phyloP scores from a whole-genome alignment of 1,140 invertebrate genomes.

The Drosophila simulans region DNA sequence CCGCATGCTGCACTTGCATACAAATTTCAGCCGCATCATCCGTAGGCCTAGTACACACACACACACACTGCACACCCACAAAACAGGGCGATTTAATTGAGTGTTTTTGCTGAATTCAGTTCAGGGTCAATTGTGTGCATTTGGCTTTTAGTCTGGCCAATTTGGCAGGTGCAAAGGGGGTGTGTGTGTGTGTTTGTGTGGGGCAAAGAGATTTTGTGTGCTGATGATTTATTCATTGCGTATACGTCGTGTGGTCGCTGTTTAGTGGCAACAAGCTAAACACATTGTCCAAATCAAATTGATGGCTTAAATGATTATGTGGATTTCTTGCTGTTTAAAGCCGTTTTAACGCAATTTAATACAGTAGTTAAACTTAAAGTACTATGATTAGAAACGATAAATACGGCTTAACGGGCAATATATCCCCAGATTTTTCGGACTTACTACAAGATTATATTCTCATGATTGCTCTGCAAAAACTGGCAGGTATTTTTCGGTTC shows the following conservation, averaged over 20 bases:
- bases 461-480: neutral
- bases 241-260: conserved; percentile 62
- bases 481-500: neutral
- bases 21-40: conserved; percentile 55
- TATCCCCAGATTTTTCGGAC: too few species aligned
- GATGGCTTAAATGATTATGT: conserved; percentile 16
- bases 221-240: conserved; percentile 70
- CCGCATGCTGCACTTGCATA: conserved; percentile 51
- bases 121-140: conserved; percentile 70
- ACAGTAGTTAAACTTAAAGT: neutral
- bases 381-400: too few species aligned
- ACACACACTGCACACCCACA: conserved; percentile 17
- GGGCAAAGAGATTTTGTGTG: conserved; percentile 18
- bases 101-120: conserved; percentile 69
- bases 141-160: conserved; percentile 62
- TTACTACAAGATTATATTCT: neutral
- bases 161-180: conserved; percentile 37
- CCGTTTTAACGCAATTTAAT: neutral
- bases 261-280: conserved; percentile 27
- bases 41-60: conserved; percentile 24
- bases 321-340: neutral
- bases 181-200: conserved; percentile 1
- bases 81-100: conserved; percentile 57
- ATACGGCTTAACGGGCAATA: too few species aligned
- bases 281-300: conserved; percentile 32